Conservation (phyloP, 1,140 invertebrate species). For the Bombus ignitus region DNA sequence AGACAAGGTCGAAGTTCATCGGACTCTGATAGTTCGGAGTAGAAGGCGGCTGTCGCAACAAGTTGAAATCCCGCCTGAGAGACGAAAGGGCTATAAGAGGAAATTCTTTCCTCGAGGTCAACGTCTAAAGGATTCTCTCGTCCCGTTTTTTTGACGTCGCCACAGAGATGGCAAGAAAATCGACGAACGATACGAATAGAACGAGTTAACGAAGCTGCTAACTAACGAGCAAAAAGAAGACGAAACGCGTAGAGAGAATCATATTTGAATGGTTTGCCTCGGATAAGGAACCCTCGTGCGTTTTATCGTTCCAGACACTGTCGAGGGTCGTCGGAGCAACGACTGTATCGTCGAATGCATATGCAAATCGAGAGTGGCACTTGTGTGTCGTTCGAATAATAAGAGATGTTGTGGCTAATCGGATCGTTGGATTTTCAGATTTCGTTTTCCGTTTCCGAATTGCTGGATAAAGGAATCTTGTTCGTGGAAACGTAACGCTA, state of each 20-base stretch:
- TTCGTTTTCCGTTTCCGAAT: too few species aligned
- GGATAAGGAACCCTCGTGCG: slow-evolving; percentile 32
- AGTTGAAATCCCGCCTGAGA: not conserved
- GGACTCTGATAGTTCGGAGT: not conserved
- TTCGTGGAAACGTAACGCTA: not conserved
- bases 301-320: slow-evolving; percentile 36
- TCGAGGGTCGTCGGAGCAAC: not conserved
- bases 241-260: not conserved
- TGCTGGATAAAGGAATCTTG: not conserved
- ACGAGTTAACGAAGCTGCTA: not conserved
- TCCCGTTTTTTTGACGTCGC: not conserved
- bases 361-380: slow-evolving; percentile 13
- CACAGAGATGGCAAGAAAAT: slow-evolving; percentile 22
- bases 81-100: not conserved
- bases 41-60: not conserved
- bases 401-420: not conserved
- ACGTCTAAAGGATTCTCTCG: not conserved
- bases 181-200: slow-evolving; percentile 2
- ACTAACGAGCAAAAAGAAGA: slow-evolving; percentile 15
- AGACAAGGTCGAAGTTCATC: slow-evolving; percentile 20
- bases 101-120: not conserved
- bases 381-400: not conserved
- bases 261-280: slow-evolving; percentile 42
- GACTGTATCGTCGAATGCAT: slow-evolving; percentile 4
- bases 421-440: not conserved